Evolutionary conservation across 2,797 vertebrate species (phyloP), one percentile per base, ranked within the genome.

Genomic region (Macrochelys suwanniensis): DNA sequence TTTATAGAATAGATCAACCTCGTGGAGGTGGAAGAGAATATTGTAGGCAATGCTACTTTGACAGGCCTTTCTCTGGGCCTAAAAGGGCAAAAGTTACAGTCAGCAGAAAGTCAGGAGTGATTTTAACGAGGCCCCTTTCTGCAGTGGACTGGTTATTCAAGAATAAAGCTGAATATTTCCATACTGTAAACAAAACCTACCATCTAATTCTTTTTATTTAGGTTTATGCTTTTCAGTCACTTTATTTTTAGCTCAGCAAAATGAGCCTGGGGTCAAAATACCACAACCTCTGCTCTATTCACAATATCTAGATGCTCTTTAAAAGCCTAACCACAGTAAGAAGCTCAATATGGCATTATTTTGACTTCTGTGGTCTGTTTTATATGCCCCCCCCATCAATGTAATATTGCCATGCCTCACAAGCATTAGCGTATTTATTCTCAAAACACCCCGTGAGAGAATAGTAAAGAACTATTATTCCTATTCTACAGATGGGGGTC

Each of bases 1-100:
- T 71, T 87, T 95, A 89, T 84, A 88, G 61, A 89, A 92, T 28
- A 77, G 82, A 96, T 95, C 89, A n/a, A 80, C 87, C 94, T 96
- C 76, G 83, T 3, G 4, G 78, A 59, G 82, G 6, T 56, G 80
- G 31, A 31, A 68, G 31, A 59, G 90, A 92, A 78, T 86, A 65
- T 49, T 88, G 78, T 71, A 91, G 87, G 89, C 21, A 89, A 59
- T 2, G 7, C 12, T 88, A 50, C 25, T 51, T 53, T 42, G 74
- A 76, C 77, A 90, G 4, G 87, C 2, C 0, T 89, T 87, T 86
- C 84, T 12, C 2, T 61, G 56, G 84, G 45, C 1, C 87, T 89
- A 49, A 82, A 16, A 82, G 28, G 25, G 7, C 85, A 90, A 21
- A 54, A 77, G 15, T 11, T 47, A 28, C 56, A 61, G 26, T 6